These are phyloP conservation scores for Itoplectis maculator DNA, from an alignment of 2,888 invertebrate genomes.

Conservation along the genomic window DNA sequence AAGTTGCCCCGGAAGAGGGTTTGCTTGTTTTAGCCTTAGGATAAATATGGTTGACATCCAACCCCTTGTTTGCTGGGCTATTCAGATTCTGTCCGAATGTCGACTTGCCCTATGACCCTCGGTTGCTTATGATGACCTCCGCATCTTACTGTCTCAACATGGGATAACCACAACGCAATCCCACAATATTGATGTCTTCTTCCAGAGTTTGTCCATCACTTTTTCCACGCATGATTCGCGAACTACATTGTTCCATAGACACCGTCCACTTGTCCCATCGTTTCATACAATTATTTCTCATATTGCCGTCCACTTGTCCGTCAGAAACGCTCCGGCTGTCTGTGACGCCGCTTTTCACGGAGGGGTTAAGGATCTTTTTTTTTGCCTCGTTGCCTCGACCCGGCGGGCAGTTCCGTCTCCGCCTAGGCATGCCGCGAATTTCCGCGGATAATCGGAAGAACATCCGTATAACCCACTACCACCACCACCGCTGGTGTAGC, in stretches of 20 bases:
- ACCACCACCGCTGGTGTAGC: slow-evolving; percentile 1
- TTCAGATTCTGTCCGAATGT: no score
- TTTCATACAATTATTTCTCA: background rate
- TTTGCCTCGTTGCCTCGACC: slow-evolving; percentile 68
- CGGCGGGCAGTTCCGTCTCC: slow-evolving; percentile 8
- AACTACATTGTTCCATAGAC: background rate
- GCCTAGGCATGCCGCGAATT: slow-evolving; percentile 37
- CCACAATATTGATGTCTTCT: no score
- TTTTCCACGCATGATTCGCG: background rate
- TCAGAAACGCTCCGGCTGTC: background rate
- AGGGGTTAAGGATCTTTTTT: background rate
- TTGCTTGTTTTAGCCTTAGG: no score
- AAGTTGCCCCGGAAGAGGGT: no score
- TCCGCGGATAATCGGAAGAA: slow-evolving; percentile 62
- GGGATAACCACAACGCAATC: no score
- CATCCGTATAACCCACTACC: slow-evolving; percentile 42
- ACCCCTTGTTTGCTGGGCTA: no score
- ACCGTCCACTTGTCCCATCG: slow-evolving; percentile 8
- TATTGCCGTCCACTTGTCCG: background rate
- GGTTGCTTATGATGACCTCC: no score
- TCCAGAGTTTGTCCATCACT: background rate
- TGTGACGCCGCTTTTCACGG: no score
- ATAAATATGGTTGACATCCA: no score
- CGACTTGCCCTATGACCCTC: no score
- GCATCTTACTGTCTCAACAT: no score